phyloP scores from a whole-genome alignment of 2,113 vertebrate genomes.

The Gallinago jamesoni region DNA sequence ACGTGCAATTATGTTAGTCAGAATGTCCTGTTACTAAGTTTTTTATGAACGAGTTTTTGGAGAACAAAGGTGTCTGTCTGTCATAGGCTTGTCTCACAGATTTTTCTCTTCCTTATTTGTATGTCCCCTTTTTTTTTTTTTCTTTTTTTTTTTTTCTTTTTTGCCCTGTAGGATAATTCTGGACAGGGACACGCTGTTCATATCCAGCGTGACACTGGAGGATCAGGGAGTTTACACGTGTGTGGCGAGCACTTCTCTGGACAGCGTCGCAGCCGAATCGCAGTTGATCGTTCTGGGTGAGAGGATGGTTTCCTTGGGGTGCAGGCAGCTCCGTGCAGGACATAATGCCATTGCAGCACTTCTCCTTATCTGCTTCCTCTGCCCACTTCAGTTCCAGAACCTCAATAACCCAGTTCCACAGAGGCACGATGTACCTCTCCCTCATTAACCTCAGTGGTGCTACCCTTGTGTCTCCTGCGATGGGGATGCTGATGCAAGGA shows the following conservation, averaged over 20 bases:
- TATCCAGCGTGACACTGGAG: conserved; percentile 80
- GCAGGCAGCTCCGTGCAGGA: neutral
- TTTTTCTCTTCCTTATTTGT: neutral
- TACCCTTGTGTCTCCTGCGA: neutral
- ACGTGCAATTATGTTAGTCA: neutral
- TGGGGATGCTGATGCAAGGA: neutral
- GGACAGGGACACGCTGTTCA: conserved; percentile 83
- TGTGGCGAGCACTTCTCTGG: conserved; percentile 82
- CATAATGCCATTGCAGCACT: neutral
- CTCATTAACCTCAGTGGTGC: neutral
- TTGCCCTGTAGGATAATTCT: conserved; percentile 64
- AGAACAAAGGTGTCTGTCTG: accelerated
- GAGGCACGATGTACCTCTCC: neutral
- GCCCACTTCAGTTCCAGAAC: neutral
- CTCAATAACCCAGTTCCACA: neutral
- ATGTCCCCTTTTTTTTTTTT: neutral
- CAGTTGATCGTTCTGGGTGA: conserved; percentile 87
- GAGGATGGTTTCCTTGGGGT: neutral
- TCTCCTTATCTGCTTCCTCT: neutral
- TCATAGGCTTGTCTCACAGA: neutral
- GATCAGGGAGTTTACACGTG: conserved; percentile 88
- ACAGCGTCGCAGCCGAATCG: conserved; percentile 68
- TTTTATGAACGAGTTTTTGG: accelerated
- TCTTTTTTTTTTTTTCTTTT: neutral
- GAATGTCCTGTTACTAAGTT: neutral